Percentiles rank a stretch among this genome's conserved stretches.
Evolutionary conservation across 2,888 invertebrate genomes (phyloP).

Genomic region (Hypomecis punctinalis): DNA sequence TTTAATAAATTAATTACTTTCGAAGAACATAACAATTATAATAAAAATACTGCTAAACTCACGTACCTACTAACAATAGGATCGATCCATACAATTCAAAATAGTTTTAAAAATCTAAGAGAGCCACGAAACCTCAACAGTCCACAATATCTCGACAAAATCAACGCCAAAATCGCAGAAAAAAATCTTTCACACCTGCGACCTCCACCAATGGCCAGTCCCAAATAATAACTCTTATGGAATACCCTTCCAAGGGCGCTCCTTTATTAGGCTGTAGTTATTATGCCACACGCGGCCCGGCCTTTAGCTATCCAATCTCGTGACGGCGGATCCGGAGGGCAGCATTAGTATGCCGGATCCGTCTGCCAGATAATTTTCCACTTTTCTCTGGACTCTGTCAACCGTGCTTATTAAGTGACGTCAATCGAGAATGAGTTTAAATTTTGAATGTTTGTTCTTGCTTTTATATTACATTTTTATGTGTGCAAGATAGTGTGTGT

Average conservation of each 20-base stretch:
- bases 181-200: conserved; percentile 13
- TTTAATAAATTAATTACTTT: too few species aligned
- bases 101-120: too few species aligned
- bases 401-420: conserved; percentile 20
- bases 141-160: not conserved
- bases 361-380: conserved; percentile 32
- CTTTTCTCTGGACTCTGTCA: conserved; percentile 29
- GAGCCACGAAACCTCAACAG: not conserved
- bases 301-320: conserved; percentile 37
- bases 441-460: not conserved
- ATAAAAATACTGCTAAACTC: too few species aligned
- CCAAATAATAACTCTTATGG: conserved; percentile 25
- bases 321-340: conserved; percentile 25
- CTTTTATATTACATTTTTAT: too few species aligned
- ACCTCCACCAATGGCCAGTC: conserved; percentile 6
- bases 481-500: too few species aligned
- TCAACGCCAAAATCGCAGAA: not conserved
- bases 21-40: too few species aligned
- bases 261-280: conserved; percentile 26
- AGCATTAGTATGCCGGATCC: conserved; percentile 30
- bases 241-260: conserved; percentile 18
- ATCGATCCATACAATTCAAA: too few species aligned
- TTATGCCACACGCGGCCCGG: conserved; percentile 27
- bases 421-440: not conserved
- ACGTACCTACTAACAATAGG: too few species aligned